Conservation (phyloP, 1,140 invertebrate genomes). For the Belonocnema kinseyi region DNA sequence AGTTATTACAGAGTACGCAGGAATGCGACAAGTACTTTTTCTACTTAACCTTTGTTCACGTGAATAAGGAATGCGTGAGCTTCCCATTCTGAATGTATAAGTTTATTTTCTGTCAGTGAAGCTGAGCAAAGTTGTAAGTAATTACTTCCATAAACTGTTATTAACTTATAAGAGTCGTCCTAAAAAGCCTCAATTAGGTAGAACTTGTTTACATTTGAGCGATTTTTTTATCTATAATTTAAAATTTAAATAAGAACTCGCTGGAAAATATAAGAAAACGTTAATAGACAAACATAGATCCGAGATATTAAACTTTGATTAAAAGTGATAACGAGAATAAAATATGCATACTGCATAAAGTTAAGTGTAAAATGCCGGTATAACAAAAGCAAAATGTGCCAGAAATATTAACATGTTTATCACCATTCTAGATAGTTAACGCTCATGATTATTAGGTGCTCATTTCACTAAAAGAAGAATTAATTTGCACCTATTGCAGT, state of each 20-base stretch:
- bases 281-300: too few relatives aligned
- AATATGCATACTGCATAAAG: not conserved
- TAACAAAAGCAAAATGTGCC: not conserved
- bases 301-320: too few relatives aligned
- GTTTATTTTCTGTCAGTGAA: not conserved
- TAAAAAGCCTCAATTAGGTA: not conserved
- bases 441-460: not conserved
- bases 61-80: conserved; percentile 13
- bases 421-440: not conserved
- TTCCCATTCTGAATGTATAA: conserved; percentile 3
- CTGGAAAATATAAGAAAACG: too few relatives aligned
- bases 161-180: not conserved
- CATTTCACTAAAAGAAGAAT: conserved; percentile 4
- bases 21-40: conserved; percentile 18
- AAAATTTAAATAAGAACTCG: not conserved
- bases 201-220: not conserved
- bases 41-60: conserved; percentile 16
- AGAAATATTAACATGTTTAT: too few relatives aligned
- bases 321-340: not conserved
- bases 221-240: not conserved
- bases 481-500: not conserved
- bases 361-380: not conserved
- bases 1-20: conserved; percentile 6
- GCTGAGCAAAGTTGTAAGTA: conserved; percentile 6
- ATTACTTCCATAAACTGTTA: not conserved